These are phyloP conservation scores for Orchesellides sinensis DNA, from an alignment of 2,888 invertebrate genomes.

Conservation along the genomic window DNA sequence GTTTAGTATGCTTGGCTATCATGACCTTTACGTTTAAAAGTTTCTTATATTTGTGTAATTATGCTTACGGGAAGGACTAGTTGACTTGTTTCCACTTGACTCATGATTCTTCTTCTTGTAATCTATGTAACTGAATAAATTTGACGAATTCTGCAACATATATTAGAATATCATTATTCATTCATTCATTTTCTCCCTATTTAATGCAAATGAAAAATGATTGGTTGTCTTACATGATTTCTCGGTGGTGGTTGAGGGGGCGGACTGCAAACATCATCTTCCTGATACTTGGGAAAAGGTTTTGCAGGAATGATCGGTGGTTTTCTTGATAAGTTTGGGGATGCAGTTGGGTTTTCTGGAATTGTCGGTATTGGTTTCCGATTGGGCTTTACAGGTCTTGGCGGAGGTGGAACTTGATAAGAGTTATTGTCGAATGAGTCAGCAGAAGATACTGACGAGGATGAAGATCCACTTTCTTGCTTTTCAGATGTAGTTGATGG, in stretches of 20 bases:
- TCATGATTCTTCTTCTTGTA: slow-evolving; percentile 51
- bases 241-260: slow-evolving; percentile 70
- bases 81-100: background rate
- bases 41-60: background rate
- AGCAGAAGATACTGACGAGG: background rate
- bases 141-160: slow-evolving; percentile 52
- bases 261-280: slow-evolving; percentile 25
- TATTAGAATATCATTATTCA: background rate
- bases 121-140: slow-evolving; percentile 66
- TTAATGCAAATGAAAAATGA: background rate
- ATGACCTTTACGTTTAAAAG: no score
- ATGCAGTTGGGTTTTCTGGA: background rate
- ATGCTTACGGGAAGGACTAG: background rate
- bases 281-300: background rate
- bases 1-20: no score
- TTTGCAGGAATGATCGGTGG: slow-evolving; percentile 31
- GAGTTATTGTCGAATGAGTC: background rate
- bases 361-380: background rate
- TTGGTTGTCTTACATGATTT: slow-evolving; percentile 53
- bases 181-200: background rate
- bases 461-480: background rate
- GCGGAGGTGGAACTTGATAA: slow-evolving; percentile 65
- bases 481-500: background rate
- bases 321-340: background rate
- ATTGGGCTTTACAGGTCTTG: slow-evolving; percentile 55